Conservation (phyloP, 2,888 invertebrate species). For the Ecdyonurus torrentis region DNA sequence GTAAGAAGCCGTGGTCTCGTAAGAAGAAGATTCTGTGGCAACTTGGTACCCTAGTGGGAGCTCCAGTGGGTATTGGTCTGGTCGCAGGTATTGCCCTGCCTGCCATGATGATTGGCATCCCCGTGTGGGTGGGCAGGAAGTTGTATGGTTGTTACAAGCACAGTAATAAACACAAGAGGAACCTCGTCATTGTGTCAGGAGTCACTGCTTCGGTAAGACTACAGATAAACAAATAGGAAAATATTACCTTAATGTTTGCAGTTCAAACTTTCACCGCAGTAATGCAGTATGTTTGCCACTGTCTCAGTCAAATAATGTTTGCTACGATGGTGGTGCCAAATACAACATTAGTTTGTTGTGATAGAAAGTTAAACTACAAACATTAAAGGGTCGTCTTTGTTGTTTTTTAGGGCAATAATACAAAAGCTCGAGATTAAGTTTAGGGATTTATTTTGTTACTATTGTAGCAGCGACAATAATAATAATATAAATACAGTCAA, state of each 20-base stretch:
- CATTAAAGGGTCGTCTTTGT: too few relatives aligned
- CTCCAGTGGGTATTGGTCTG: conserved; percentile 87
- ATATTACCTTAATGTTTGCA: too few relatives aligned
- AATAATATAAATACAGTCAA: too few relatives aligned
- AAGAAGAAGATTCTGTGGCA: conserved; percentile 98
- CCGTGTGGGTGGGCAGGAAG: conserved; percentile 89
- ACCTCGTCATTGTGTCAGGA: conserved; percentile 65
- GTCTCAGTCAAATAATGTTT: too few relatives aligned
- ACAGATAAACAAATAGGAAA: too few relatives aligned
- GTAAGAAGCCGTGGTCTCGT: conserved; percentile 95
- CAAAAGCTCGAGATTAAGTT: neutral
- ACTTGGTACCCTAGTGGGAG: conserved; percentile 84
- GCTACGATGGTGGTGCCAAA: too few relatives aligned
- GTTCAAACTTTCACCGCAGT: too few relatives aligned
- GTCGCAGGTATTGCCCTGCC: conserved; percentile 94
- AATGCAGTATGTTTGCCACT: too few relatives aligned
- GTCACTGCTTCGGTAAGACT: conserved; percentile 72
- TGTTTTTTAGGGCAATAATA: neutral
- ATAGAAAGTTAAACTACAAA: too few relatives aligned
- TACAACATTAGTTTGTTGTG: too few relatives aligned
- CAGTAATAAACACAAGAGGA: conserved; percentile 56
- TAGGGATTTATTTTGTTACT: too few relatives aligned
- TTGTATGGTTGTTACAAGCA: conserved; percentile 60
- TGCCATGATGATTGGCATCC: conserved; percentile 87
- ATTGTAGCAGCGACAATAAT: too few relatives aligned